Evolutionary conservation across 1,140 invertebrate species (phyloP).

Genomic region (Macrobrachium rosenbergii): DNA sequence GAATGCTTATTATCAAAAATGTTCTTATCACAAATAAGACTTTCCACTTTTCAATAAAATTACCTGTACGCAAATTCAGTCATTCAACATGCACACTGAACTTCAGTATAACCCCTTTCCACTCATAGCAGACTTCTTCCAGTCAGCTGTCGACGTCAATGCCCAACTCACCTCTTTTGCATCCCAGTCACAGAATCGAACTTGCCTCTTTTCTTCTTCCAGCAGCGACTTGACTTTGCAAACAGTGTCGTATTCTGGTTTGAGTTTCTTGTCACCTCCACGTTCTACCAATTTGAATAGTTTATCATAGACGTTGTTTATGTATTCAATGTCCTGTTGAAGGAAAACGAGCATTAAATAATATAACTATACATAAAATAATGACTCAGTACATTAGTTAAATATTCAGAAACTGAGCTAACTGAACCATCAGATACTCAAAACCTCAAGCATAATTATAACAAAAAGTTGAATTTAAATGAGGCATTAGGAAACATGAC

Average conservation of each 20-base stretch:
- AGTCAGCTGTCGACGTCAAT: background rate
- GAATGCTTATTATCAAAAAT: background rate
- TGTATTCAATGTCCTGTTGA: conserved; percentile 76
- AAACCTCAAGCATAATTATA: too few species aligned
- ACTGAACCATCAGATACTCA: too few species aligned
- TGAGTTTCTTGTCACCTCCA: conserved; percentile 95
- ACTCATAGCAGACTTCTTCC: background rate
- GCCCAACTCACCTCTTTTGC: conserved; percentile 85
- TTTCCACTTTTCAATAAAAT: too few species aligned
- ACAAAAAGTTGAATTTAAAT: too few species aligned
- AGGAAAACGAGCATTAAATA: background rate
- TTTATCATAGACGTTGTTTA: conserved; percentile 86
- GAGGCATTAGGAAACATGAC: too few species aligned
- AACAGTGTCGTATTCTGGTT: conserved; percentile 86
- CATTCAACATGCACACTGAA: too few species aligned
- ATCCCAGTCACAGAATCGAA: conserved; percentile 94
- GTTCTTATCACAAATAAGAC: background rate
- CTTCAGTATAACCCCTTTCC: background rate
- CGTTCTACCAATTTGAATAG: conserved; percentile 89
- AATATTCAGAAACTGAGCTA: too few species aligned
- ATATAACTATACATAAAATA: background rate
- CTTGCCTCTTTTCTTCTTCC: conserved; percentile 91
- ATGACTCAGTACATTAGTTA: too few species aligned
- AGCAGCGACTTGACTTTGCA: conserved; percentile 88
- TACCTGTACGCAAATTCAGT: too few species aligned